Conservation (phyloP, 2,113 vertebrate genomes). For the Ia io region DNA sequence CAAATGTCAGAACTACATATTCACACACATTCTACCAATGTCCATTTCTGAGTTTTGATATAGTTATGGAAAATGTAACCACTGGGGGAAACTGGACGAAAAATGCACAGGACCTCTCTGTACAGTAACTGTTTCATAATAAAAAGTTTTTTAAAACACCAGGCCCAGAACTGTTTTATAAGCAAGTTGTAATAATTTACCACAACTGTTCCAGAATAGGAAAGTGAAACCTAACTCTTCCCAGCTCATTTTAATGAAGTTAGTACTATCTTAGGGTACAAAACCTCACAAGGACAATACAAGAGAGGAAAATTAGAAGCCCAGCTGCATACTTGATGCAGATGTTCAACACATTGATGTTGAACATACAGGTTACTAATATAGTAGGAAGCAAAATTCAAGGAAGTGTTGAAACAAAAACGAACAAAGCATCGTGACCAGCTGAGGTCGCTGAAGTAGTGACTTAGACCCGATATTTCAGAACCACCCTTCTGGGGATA, state of each 20-base stretch:
- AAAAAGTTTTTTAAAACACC: not conserved
- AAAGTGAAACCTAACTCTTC: not conserved
- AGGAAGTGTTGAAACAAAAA: not conserved
- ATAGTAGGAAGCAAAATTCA: not conserved
- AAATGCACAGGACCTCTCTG: not conserved
- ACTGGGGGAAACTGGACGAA: rapidly evolving
- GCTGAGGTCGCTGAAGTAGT: not conserved
- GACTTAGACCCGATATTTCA: not conserved
- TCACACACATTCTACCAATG: not conserved
- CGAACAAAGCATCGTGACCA: not conserved
- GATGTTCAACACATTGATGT: not conserved
- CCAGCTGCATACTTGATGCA: not conserved
- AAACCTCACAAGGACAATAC: not conserved
- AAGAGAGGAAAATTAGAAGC: not conserved
- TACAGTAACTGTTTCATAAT: not conserved
- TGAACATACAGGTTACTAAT: not conserved
- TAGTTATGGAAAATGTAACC: not conserved
- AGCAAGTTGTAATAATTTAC: not conserved
- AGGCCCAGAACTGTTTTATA: not conserved
- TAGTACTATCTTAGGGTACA: not conserved
- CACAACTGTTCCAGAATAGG: not conserved
- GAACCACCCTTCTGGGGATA: not conserved
- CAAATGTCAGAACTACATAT: not conserved
- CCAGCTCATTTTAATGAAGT: not conserved
- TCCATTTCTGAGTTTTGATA: not conserved